Percentiles rank a stretch among this genome's conserved stretches.
Conservation (phyloP, 2,797 vertebrate species). For the Tenualosa thibaudeaui region DNA sequence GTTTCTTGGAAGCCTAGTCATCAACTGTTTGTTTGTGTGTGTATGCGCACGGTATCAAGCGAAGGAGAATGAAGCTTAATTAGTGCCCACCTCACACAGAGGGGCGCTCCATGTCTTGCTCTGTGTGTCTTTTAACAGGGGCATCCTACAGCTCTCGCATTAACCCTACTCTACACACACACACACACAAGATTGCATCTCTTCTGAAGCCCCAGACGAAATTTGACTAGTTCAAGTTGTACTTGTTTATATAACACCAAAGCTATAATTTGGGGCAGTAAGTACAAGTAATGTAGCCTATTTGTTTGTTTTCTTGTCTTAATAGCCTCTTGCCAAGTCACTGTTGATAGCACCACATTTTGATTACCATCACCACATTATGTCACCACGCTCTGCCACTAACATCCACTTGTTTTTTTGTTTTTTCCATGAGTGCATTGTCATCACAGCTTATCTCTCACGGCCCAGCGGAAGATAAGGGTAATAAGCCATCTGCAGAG, state of each 20-base stretch:
- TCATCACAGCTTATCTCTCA: conserved; percentile 57
- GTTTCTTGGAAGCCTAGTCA: background rate
- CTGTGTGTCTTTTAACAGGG: background rate
- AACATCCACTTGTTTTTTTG: background rate
- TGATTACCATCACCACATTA: too few species aligned
- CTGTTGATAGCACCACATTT: background rate
- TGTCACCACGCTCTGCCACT: background rate
- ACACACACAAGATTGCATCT: background rate
- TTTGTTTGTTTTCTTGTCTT: background rate
- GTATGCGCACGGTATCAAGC: background rate
- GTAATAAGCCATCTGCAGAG: conserved; percentile 56
- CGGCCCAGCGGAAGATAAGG: conserved; percentile 56
- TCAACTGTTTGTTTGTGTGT: background rate
- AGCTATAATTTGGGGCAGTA: background rate
- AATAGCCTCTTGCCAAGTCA: background rate
- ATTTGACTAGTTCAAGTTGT: background rate
- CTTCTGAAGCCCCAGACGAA: background rate
- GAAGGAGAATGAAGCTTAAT: background rate
- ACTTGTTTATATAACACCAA: background rate
- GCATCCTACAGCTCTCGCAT: background rate
- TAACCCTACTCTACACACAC: background rate
- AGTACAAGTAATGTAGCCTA: background rate
- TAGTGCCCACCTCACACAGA: background rate
- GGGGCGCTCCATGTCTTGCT: background rate
- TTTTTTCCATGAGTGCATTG: background rate